Conservation (phyloP, 92 coral and sea anemone species). For the Virgularia gustaviana region DNA sequence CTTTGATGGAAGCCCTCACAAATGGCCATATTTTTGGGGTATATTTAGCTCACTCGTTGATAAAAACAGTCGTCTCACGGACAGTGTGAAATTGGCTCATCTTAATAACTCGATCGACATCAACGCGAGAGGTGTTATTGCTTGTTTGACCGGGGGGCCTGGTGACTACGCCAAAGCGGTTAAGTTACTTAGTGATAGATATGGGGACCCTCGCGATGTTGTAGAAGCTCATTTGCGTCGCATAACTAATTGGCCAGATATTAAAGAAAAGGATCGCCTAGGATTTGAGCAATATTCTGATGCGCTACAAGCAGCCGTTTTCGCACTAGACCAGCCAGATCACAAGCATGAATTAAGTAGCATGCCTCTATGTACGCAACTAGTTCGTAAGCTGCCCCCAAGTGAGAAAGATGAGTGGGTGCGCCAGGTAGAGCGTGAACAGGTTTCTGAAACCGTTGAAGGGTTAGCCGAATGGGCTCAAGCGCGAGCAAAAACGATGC, state of each 20-base stretch:
- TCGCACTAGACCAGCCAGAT: conserved; percentile 48
- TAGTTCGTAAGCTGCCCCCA: conserved; percentile 36
- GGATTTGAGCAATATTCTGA: conserved; percentile 48
- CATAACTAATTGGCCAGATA: conserved; percentile 38
- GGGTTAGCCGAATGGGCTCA: conserved; percentile 51
- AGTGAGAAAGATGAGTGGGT: conserved; percentile 48
- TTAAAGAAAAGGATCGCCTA: conserved; percentile 35
- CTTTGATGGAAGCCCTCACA: conserved; percentile 14
- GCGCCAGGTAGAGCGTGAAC: conserved; percentile 34
- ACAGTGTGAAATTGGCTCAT: conserved; percentile 28
- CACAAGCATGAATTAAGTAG: conserved; percentile 35
- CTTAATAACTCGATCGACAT: conserved; percentile 30
- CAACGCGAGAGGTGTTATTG: conserved; percentile 40
- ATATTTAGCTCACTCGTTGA: conserved; percentile 36
- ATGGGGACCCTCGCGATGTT: conserved; percentile 54
- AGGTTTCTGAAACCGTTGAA: conserved; percentile 19
- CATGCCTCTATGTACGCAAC: conserved; percentile 36
- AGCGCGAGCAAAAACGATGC: conserved; percentile 35
- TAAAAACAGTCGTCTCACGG: conserved; percentile 21
- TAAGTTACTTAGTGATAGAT: conserved; percentile 43
- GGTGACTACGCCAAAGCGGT: conserved; percentile 48
- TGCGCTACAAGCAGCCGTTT: conserved; percentile 55
- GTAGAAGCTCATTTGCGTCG: conserved; percentile 54
- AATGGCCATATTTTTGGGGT: conserved; percentile 44
- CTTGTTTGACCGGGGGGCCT: conserved; percentile 45